Evolutionary conservation across 37 sponge, comb jelly and placozoan species (phyloP).

Genomic region (Ianthella basta): DNA sequence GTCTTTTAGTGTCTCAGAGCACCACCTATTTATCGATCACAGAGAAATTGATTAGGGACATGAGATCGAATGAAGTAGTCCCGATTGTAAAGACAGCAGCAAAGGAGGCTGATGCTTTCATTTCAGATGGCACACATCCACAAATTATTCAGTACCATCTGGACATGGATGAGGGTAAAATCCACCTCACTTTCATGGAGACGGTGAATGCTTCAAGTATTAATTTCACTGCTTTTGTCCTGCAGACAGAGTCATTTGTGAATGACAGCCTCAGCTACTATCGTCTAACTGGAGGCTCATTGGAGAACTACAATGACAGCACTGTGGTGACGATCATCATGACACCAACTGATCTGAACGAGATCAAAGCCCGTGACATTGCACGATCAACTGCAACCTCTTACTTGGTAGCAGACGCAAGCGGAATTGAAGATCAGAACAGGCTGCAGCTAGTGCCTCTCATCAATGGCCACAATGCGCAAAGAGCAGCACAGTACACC

Average conservation of each 20-base stretch:
- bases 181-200: conserved; percentile 81
- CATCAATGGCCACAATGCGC: conserved; percentile 73
- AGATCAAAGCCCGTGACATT: conserved; percentile 75
- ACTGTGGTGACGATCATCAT: conserved; percentile 72
- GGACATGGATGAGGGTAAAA: conserved; percentile 81
- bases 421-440: conserved; percentile 77
- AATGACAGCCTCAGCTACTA: conserved; percentile 46
- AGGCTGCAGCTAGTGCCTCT: conserved; percentile 63
- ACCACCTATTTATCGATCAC: conserved; percentile 74
- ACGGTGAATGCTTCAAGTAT: conserved; percentile 84
- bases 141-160: conserved; percentile 66
- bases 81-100: conserved; percentile 43
- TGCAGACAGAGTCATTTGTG: conserved; percentile 75
- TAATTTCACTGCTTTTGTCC: conserved; percentile 75
- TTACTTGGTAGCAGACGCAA: conserved; percentile 70
- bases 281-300: conserved; percentile 72
- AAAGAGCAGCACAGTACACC: conserved; percentile 64
- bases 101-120: conserved; percentile 35
- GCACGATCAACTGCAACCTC: conserved; percentile 70
- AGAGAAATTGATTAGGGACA: conserved; percentile 66
- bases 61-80: conserved; percentile 63
- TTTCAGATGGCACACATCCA: conserved; percentile 63
- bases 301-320: conserved; percentile 59
- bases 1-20: conserved; percentile 53
- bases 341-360: conserved; percentile 71